phyloP scores from a whole-genome alignment of 2,797 vertebrate species.

The Pagetopsis macropterus region DNA sequence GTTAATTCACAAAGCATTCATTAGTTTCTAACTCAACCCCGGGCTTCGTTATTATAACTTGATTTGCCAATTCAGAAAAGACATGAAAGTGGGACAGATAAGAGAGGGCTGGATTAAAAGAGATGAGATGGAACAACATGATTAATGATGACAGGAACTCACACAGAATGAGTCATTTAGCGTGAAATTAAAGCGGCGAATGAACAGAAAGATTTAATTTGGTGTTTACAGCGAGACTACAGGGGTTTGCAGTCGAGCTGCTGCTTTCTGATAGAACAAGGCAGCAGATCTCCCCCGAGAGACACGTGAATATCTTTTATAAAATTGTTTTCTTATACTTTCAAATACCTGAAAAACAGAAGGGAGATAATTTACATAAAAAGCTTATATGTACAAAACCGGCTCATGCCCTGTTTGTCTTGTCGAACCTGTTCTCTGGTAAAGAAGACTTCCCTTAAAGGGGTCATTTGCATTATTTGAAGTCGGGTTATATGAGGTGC shows the following conservation, averaged over 20 bases:
- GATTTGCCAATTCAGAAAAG: constrained; percentile 12
- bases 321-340: constrained; percentile 6
- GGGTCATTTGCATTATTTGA: too few relatives aligned
- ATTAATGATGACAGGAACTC: constrained; percentile 4
- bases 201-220: constrained; percentile 27
- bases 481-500: too few relatives aligned
- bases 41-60: not conserved
- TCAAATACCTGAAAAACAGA: constrained; percentile 30
- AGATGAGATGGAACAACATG: constrained; percentile 3
- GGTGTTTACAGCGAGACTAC: constrained; percentile 34
- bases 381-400: constrained; percentile 25
- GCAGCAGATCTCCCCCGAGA: constrained; percentile 4
- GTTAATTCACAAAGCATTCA: constrained; percentile 1
- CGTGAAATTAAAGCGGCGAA: constrained; percentile 36
- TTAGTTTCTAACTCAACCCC: constrained; percentile 11
- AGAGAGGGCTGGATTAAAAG: constrained; percentile 7
- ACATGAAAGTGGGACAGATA: constrained; percentile 6
- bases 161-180: not conserved
- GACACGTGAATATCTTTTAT: constrained; percentile 19
- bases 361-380: constrained; percentile 34
- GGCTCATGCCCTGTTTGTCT: constrained; percentile 34
- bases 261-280: constrained; percentile 2
- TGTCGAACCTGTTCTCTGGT: not conserved
- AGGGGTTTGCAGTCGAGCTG: constrained; percentile 3
- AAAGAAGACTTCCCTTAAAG: constrained; percentile 2